Evolutionary conservation across 2,888 invertebrate genomes (phyloP).

Genomic region (Eretmocerus hayati): DNA sequence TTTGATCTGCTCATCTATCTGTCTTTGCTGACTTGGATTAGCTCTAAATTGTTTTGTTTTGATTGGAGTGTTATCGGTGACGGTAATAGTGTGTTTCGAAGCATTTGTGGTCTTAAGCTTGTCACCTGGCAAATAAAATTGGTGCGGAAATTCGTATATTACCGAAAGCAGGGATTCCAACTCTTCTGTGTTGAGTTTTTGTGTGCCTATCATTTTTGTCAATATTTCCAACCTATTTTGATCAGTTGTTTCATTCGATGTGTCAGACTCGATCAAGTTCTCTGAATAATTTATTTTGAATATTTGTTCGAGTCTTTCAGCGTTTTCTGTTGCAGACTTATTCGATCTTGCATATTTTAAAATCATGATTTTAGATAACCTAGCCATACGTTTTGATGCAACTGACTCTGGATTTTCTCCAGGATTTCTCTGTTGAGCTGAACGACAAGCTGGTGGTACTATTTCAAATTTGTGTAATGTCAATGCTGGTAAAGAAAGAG

Average conservation of each 20-base stretch:
- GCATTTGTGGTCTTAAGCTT: background rate
- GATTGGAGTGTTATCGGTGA: background rate
- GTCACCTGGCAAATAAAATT: slow-evolving; percentile 2
- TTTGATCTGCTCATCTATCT: background rate
- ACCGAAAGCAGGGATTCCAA: background rate
- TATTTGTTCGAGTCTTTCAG: too few species aligned
- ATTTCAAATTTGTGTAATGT: background rate
- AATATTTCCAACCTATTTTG: background rate
- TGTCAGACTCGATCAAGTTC: too few species aligned
- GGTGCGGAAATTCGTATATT: background rate
- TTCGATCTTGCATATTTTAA: too few species aligned
- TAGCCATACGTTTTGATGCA: too few species aligned
- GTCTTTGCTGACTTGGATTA: background rate
- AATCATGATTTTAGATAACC: too few species aligned
- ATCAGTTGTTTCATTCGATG: background rate
- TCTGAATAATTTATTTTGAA: too few species aligned
- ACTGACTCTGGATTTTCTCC: background rate
- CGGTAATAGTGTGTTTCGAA: background rate
- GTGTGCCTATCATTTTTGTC: background rate
- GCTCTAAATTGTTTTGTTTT: background rate
- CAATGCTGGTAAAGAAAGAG: background rate
- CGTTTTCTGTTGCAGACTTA: too few species aligned
- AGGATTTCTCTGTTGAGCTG: background rate
- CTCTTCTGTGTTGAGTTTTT: background rate
- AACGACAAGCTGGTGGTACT: background rate